Base-by-base conservation (phyloP, 2,113 vertebrate species). In the Paraplagusia blochii region DNA sequence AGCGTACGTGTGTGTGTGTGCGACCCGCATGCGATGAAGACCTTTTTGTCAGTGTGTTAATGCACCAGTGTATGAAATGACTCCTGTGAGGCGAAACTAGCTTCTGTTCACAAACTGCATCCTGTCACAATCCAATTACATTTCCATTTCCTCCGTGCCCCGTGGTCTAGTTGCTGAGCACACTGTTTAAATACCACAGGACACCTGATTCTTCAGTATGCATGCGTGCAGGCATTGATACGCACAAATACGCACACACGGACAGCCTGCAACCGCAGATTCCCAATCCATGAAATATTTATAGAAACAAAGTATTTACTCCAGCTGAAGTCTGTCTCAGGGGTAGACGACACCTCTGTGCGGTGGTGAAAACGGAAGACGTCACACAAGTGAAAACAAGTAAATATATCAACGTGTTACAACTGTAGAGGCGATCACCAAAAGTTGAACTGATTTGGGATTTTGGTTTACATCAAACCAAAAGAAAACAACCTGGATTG, bases 51-150 rank as follows among this genome's bases (percentile, higher is more conserved):
- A 49, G 58, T 50, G 57, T 13, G 57, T 62, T 71, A 60, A 70
- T 79, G 71, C 66, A 35, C 44, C 42, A 72, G 55, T 46, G 63
- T 61, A 69, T 83, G 70, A 73, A 80, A 80, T 17, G 44, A 69
- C 56, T 82, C 82, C 81, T 83, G 62, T 72, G 79, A 72, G 83
- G 75, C 68, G 22, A 56, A 17, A 67, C 58, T 63, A 73, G 55
- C 65, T 83, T 82, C 76, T 87, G 74, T 76, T 77, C 79, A 65
- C 76, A 82, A 85, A 87, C 81, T 77, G 80, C 81, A 83, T 86
- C 79, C 83, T 83, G 83, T 83, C 83, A 82, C 74, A 84, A 85
- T 89, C 84, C 80, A 85, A 85, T 89, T 82, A 85, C 76, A 81
- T 77, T 83, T 81, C 78, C 81, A 88, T 86, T 88, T 88, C 86